A percentile compares a stretch with the other conserved stretches of the same genome.
These are phyloP conservation scores for Sebastes schlegelii DNA, from an alignment of 2,113 vertebrate species.

Conservation along the genomic window DNA sequence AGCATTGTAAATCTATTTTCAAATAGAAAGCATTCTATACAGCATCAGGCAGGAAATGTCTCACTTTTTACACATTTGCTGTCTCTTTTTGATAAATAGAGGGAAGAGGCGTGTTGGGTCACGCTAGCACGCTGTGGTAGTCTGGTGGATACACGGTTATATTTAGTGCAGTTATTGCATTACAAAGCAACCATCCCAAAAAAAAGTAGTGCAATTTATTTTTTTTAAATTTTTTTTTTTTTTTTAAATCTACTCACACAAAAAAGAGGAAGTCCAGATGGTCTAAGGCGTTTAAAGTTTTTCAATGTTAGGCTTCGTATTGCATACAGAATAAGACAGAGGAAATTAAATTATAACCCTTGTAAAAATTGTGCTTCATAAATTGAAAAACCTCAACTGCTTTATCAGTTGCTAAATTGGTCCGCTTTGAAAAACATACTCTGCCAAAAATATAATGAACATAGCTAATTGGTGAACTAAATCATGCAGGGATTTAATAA, in stretches of 20 bases:
- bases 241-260: slow-evolving; percentile 74
- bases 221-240: slow-evolving; percentile 18
- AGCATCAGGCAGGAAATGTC: slow-evolving; percentile 86
- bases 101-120: slow-evolving; percentile 78
- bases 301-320: slow-evolving; percentile 85
- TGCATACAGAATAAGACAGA: slow-evolving; percentile 86
- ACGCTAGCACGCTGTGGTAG: slow-evolving; percentile 79
- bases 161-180: slow-evolving; percentile 88
- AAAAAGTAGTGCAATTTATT: slow-evolving; percentile 83
- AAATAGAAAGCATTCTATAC: slow-evolving; percentile 88
- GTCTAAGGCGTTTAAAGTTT: slow-evolving; percentile 84
- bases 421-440: slow-evolving; percentile 79
- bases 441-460: slow-evolving; percentile 70
- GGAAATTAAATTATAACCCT: slow-evolving; percentile 78
- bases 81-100: slow-evolving; percentile 77
- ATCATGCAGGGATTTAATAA: slow-evolving; percentile 72
- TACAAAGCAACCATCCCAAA: slow-evolving; percentile 85
- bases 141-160: slow-evolving; percentile 80
- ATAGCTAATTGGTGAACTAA: slow-evolving; percentile 66
- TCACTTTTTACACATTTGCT: slow-evolving; percentile 76
- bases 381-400: slow-evolving; percentile 79
- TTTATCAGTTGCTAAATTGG: slow-evolving; percentile 80
- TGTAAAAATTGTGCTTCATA: slow-evolving; percentile 87
- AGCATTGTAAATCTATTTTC: slow-evolving; percentile 82
- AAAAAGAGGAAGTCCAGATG: slow-evolving; percentile 83